Base-by-base conservation (phyloP, 2,888 invertebrate genomes). In the Philopedon plagiatum region DNA sequence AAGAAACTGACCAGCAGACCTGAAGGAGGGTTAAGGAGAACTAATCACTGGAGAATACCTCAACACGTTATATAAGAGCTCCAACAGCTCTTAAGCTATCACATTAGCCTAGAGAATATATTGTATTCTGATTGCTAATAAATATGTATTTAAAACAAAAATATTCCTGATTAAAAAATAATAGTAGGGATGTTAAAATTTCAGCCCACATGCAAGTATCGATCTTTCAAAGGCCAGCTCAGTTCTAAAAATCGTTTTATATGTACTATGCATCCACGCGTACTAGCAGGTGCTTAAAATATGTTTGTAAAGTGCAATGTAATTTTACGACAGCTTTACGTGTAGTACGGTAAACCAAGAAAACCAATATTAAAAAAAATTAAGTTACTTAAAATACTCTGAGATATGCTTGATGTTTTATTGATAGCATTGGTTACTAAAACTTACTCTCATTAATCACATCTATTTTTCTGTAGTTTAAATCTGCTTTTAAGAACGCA, bases 261-360 rank as follows among this genome's bases (percentile, higher is more conserved):
- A 11, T 26, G 49, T 7, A 49, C 13, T 26, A 11, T 26, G 49
- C 13, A 49, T 26, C 13, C 26, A 49, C 26, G 26, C 49, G 26
- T 26, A 13, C 49, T 49, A 7, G 49, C 49, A 49, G 26, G 49
- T 49, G 49, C 49, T 49, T 23, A 49, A 23, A 23, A n/a, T n/a
- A 11, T 49, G 21, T 49, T 26, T 49, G 26, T 49, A 49, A 26
- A 49, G 26, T 49, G 49, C n/a, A 13, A n/a, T 26, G n/a, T 19
- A 26, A 49, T 13, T 49, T 49, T 49, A 5, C 13, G 26, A 26
- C 5, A 21, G n/a, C n/a, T n/a, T n/a, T n/a, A n/a, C n/a, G n/a
- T n/a, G n/a, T n/a, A n/a, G n/a, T n/a, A n/a, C n/a, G n/a, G n/a
- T n/a, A n/a, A n/a, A n/a, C n/a, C n/a, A n/a, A n/a, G n/a, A n/a